These are phyloP conservation scores for Leuctra nigra DNA, from an alignment of 2,888 invertebrate species.

Conservation along the genomic window DNA sequence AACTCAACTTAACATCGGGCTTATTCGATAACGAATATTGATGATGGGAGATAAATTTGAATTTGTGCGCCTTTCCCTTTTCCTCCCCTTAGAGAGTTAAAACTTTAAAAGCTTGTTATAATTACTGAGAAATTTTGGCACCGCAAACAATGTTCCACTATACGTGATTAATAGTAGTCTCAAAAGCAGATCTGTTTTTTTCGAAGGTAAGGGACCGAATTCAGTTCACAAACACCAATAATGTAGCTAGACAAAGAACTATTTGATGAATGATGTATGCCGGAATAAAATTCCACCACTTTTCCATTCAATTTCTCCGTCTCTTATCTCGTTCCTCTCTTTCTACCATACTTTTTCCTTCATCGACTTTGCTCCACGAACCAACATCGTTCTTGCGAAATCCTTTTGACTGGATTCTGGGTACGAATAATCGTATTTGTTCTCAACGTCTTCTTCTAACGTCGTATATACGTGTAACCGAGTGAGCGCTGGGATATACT, in stretches of 20 bases:
- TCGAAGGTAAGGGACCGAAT: too few species aligned
- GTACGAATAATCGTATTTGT: slow-evolving; percentile 2
- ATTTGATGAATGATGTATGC: neutral
- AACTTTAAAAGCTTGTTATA: neutral
- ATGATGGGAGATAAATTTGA: neutral
- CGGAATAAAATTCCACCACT: neutral
- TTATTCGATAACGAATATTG: neutral
- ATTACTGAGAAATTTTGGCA: too few species aligned
- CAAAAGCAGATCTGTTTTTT: too few species aligned
- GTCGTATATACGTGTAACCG: too few species aligned
- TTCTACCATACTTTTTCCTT: neutral
- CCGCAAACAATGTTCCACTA: too few species aligned
- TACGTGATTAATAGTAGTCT: too few species aligned
- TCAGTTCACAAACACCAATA: too few species aligned
- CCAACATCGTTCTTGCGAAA: neutral
- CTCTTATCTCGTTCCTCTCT: neutral
- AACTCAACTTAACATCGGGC: neutral
- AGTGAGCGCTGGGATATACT: too few species aligned
- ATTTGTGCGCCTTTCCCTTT: too few species aligned
- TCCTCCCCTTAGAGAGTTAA: neutral
- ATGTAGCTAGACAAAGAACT: neutral
- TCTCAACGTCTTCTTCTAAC: too few species aligned
- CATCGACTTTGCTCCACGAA: neutral
- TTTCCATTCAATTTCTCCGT: neutral
- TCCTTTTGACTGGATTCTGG: neutral